These are phyloP conservation scores for Macrosoma leucophasiata DNA, from an alignment of 2,888 invertebrate genomes.

Conservation along the genomic window DNA sequence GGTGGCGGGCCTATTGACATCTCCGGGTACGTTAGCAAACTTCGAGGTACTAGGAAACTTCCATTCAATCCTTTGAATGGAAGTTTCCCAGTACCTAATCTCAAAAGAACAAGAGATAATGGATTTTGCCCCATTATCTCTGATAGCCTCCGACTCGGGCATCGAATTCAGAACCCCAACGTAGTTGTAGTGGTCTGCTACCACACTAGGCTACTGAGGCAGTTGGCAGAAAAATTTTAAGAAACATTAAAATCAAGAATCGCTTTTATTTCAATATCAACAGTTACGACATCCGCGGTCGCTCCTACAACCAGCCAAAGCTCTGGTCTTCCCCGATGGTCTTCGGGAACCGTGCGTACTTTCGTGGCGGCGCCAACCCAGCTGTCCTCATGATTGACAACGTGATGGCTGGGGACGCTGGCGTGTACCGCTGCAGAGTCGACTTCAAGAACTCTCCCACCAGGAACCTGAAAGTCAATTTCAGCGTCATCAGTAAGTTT, in stretches of 20 bases:
- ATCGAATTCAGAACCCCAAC: too few relatives aligned
- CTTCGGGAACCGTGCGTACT: constrained; percentile 86
- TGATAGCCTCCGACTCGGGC: too few relatives aligned
- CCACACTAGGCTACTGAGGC: too few relatives aligned
- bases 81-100: too few relatives aligned
- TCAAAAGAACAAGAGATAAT: too few relatives aligned
- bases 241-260: not conserved
- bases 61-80: too few relatives aligned
- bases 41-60: too few relatives aligned
- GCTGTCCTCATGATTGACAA: constrained; percentile 86
- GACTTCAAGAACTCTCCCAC: constrained; percentile 94
- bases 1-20: too few relatives aligned
- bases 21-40: too few relatives aligned
- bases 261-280: constrained; percentile 28
- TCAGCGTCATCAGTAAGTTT: constrained; percentile 92
- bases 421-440: constrained; percentile 90
- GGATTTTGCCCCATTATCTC: too few relatives aligned
- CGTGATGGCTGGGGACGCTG: constrained; percentile 85
- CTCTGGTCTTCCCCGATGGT: constrained; percentile 88
- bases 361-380: constrained; percentile 83
- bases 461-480: constrained; percentile 90
- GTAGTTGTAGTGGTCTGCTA: too few relatives aligned
- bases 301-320: constrained; percentile 83
- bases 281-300: constrained; percentile 87
- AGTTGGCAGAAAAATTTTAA: too few relatives aligned